A percentile compares a stretch with the other conserved stretches of the same genome.
Evolutionary conservation across 2,888 invertebrate genomes (phyloP).

Genomic region (Sarcophaga carnaria): DNA sequence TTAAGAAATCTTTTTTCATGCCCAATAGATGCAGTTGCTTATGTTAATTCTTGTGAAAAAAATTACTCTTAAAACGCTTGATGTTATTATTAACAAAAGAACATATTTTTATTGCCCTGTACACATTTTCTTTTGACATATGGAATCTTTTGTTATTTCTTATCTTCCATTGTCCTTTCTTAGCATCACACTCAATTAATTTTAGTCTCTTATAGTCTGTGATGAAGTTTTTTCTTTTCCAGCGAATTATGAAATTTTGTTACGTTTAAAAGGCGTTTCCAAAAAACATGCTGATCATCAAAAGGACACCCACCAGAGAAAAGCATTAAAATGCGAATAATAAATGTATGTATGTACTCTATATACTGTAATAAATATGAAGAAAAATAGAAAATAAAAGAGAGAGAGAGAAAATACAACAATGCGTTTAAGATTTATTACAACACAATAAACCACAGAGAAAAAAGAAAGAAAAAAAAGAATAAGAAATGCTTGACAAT

Average conservation of each 20-base stretch:
- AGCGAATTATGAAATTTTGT: constrained; percentile 42
- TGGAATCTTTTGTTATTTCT: not conserved
- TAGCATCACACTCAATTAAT: constrained; percentile 20
- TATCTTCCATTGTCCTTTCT: not conserved
- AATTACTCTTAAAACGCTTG: no score
- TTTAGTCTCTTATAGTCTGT: constrained; percentile 7
- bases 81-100: not conserved
- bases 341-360: not conserved
- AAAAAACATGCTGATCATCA: constrained; percentile 20
- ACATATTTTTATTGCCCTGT: not conserved
- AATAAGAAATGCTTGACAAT: constrained; percentile 24
- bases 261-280: not conserved
- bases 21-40: no score
- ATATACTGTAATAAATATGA: not conserved
- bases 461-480: no score
- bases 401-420: constrained; percentile 8
- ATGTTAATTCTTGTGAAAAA: no score
- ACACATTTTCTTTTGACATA: not conserved
- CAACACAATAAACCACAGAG: constrained; percentile 27
- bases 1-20: no score
- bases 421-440: constrained; percentile 56
- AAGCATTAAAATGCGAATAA: constrained; percentile 14
- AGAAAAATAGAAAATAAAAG: not conserved
- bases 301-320: not conserved
- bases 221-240: constrained; percentile 18